Evolutionary conservation across 2,797 vertebrate genomes (phyloP).

Genomic region (Urosaurus nigricauda): DNA sequence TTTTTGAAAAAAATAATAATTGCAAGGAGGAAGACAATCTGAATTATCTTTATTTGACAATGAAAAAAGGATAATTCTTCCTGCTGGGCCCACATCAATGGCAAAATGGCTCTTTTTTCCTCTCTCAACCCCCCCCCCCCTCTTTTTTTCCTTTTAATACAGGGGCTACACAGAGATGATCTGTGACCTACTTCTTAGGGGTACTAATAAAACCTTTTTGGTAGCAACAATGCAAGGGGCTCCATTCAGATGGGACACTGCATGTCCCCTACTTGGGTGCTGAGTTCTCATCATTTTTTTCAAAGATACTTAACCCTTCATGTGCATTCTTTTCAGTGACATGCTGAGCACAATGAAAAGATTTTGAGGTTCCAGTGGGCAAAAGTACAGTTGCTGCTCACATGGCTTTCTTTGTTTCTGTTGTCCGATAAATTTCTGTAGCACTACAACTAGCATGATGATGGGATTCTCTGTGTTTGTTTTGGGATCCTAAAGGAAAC

Average conservation of each 20-base stretch:
- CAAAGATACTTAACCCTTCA: slow-evolving; percentile 20
- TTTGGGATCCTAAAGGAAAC: neutral
- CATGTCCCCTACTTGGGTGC: neutral
- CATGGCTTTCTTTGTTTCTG: neutral
- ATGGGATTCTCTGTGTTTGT: neutral
- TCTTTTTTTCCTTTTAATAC: neutral
- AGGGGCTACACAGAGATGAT: slow-evolving; percentile 23
- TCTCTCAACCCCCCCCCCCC: neutral
- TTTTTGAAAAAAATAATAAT: slow-evolving; percentile 54
- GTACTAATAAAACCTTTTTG: slow-evolving; percentile 48
- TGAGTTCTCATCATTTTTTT: slow-evolving; percentile 18
- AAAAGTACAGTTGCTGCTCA: rapidly evolving
- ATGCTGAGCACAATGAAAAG: neutral
- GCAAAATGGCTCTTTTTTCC: slow-evolving; percentile 10
- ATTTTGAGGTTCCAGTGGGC: rapidly evolving
- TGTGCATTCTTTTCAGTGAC: rapidly evolving
- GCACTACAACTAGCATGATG: neutral
- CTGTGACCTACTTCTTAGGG: slow-evolving; percentile 62
- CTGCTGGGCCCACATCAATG: slow-evolving; percentile 42
- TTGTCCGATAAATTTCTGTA: slow-evolving; percentile 3
- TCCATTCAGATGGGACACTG: slow-evolving; percentile 24
- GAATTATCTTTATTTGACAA: slow-evolving; percentile 36
- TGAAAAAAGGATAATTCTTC: neutral
- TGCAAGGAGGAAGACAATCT: slow-evolving; percentile 40
- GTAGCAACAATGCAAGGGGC: neutral